These are phyloP conservation scores for Acrossocheilus wenchowensis DNA, from an alignment of 2,797 vertebrate genomes.

Conservation along the genomic window DNA sequence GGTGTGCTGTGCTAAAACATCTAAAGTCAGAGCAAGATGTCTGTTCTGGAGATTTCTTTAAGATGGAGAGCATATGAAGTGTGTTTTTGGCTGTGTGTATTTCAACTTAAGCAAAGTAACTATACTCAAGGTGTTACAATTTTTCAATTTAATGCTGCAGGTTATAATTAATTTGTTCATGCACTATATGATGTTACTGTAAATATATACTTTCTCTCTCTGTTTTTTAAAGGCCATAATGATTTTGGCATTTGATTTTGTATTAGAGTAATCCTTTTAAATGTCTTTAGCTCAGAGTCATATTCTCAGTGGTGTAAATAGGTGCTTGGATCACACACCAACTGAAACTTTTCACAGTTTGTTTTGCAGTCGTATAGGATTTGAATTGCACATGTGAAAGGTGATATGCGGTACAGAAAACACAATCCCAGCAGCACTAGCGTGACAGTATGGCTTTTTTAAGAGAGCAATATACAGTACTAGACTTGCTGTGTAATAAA, in stretches of 20 bases:
- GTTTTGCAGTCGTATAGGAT: slow-evolving; percentile 9
- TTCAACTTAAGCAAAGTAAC: background rate
- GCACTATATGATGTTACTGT: background rate
- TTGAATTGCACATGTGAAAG: slow-evolving; percentile 5
- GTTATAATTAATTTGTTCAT: background rate
- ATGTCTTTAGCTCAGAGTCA: background rate
- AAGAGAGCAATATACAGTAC: background rate
- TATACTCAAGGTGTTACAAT: background rate
- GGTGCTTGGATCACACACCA: background rate
- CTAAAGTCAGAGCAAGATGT: background rate
- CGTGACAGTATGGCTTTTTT: background rate
- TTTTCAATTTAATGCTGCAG: background rate
- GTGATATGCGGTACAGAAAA: background rate
- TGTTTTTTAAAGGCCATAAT: background rate
- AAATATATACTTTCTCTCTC: background rate
- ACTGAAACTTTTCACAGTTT: slow-evolving; percentile 15
- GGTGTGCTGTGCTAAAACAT: background rate
- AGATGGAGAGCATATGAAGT: background rate
- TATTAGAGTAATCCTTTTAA: background rate
- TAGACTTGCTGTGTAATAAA: background rate
- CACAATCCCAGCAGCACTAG: background rate
- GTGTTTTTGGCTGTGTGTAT: background rate
- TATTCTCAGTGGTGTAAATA: background rate
- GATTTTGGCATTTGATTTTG: background rate
- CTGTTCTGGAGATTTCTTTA: background rate